A percentile compares a stretch with the other conserved stretches of the same genome.
phyloP scores from a whole-genome alignment of 2,888 invertebrate species.

The Romanomermis culicivorax region DNA sequence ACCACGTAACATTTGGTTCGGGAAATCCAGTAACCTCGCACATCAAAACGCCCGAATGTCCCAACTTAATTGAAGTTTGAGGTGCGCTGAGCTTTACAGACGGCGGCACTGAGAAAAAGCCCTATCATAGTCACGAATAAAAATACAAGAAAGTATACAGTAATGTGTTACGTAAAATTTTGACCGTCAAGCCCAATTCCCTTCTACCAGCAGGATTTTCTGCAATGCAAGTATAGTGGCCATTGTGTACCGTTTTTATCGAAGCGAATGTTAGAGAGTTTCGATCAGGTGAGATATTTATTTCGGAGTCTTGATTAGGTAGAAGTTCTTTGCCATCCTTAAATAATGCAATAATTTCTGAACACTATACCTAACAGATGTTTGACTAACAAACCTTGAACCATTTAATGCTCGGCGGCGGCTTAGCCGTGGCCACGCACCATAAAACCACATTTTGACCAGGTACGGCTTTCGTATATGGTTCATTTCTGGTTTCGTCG shows the following conservation, averaged over 20 bases:
- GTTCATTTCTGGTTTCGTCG: conserved; percentile 27
- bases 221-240: conserved; percentile 32
- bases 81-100: conserved; percentile 16
- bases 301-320: too few relatives aligned
- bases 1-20: conserved; percentile 27
- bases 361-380: too few relatives aligned
- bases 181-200: conserved; percentile 19
- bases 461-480: conserved; percentile 24
- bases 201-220: conserved; percentile 31
- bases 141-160: too few relatives aligned
- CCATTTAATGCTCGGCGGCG: conserved; percentile 24
- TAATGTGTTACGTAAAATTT: conserved; percentile 24
- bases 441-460: conserved; percentile 20
- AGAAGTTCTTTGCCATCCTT: too few relatives aligned
- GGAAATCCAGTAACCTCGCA: conserved; percentile 33
- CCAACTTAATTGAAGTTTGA: conserved; percentile 22
- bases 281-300: background rate
- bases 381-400: too few relatives aligned
- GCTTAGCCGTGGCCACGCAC: conserved; percentile 24
- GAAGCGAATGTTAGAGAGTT: background rate
- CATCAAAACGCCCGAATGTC: conserved; percentile 27
- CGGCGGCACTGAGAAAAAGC: conserved; percentile 19
- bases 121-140: background rate
- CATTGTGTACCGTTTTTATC: conserved; percentile 22
- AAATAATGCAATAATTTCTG: too few relatives aligned